These are phyloP conservation scores for Menura novaehollandiae DNA, from an alignment of 2,113 vertebrate genomes.

Conservation along the genomic window DNA sequence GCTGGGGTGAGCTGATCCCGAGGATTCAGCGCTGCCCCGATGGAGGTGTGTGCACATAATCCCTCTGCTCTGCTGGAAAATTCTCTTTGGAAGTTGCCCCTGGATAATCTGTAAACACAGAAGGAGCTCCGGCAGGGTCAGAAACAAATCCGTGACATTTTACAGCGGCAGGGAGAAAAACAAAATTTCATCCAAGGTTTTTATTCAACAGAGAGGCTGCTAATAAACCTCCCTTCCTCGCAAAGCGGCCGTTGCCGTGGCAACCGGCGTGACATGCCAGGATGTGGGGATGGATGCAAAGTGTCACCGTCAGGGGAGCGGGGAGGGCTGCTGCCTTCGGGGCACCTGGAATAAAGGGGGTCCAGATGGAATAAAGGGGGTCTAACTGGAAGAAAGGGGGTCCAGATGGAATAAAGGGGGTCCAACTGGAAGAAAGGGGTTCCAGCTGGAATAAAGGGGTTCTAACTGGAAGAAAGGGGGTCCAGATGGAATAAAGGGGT, in stretches of 20 bases:
- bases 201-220: constrained; percentile 5
- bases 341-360: rapidly evolving
- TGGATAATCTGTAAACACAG: not conserved
- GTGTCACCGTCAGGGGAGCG: not conserved
- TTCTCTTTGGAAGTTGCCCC: not conserved
- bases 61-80: not conserved
- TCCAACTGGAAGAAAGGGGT: too few species aligned
- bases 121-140: not conserved
- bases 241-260: not conserved
- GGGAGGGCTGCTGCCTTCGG: not conserved
- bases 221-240: not conserved
- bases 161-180: not conserved
- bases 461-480: not conserved
- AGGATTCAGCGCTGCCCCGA: not conserved
- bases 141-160: not conserved
- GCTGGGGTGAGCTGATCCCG: not conserved
- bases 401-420: not conserved
- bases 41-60: not conserved
- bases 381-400: too few species aligned
- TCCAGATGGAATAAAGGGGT: not conserved
- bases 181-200: not conserved
- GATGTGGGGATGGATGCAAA: not conserved
- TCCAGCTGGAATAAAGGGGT: not conserved
- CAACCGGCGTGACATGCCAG: not conserved
- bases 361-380: not conserved